phyloP scores from a whole-genome alignment of 2,113 vertebrate species.

The Leucosticte australis region DNA sequence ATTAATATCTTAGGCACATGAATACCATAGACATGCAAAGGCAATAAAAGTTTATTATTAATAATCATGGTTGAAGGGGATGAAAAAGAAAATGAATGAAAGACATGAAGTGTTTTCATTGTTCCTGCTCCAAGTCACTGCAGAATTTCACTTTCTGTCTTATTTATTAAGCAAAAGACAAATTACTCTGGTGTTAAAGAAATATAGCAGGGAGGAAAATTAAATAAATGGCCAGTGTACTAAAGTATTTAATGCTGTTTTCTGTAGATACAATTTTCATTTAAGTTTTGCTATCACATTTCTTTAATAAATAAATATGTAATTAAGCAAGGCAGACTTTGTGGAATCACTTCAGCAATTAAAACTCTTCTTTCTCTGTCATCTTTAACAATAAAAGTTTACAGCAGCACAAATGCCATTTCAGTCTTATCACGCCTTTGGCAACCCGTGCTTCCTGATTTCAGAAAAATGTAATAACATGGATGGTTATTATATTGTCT shows the following conservation, averaged over 20 bases:
- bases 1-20: neutral
- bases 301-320: neutral
- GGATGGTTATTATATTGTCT: neutral
- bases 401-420: neutral
- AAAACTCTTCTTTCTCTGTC: neutral
- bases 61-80: neutral
- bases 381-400: neutral
- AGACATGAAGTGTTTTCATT: slow-evolving; percentile 27
- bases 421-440: neutral
- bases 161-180: slow-evolving; percentile 58
- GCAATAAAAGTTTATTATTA: slow-evolving; percentile 23
- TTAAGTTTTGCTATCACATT: neutral
- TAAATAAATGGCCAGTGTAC: slow-evolving; percentile 15
- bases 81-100: neutral
- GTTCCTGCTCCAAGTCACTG: slow-evolving; percentile 22
- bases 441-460: neutral
- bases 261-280: neutral
- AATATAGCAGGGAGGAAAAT: slow-evolving; percentile 51
- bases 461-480: neutral
- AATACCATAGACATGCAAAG: neutral
- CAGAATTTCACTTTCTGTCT: slow-evolving; percentile 51
- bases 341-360: neutral
- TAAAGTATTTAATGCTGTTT: neutral
- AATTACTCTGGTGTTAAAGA: slow-evolving; percentile 52
- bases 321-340: neutral